phyloP scores from a whole-genome alignment of 2,888 invertebrate genomes.

The Nomada lathburiana region DNA sequence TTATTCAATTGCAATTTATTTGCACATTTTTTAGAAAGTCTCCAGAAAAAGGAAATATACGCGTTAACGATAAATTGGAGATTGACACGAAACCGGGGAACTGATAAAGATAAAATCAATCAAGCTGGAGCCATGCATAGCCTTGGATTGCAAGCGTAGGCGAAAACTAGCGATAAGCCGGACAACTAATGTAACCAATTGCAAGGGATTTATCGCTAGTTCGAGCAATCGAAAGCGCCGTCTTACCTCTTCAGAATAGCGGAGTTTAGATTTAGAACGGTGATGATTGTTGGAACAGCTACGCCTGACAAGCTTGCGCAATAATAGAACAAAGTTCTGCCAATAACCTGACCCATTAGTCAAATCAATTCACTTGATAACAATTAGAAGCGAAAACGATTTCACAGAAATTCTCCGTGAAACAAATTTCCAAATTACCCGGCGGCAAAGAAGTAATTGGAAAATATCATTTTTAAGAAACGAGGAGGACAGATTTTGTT shows the following conservation, averaged over 20 bases:
- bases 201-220: conserved; percentile 38
- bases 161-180: conserved; percentile 41
- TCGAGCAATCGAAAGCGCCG: conserved; percentile 58
- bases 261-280: conserved; percentile 54
- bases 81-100: not conserved
- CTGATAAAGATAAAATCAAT: conserved; percentile 16
- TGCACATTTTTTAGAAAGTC: not conserved
- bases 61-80: not conserved
- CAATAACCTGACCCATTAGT: not conserved
- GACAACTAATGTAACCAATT: conserved; percentile 23
- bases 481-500: not conserved
- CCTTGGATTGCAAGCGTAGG: conserved; percentile 28
- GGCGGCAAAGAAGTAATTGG: not conserved
- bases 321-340: conserved; percentile 27
- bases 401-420: not conserved
- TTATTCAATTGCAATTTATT: not conserved
- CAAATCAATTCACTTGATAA: not conserved
- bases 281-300: conserved; percentile 44
- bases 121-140: conserved; percentile 49
- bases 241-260: conserved; percentile 71
- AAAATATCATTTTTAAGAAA: not conserved
- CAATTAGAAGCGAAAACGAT: not conserved
- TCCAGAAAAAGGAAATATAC: not conserved
- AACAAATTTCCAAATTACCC: not conserved
- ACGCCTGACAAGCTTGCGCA: conserved; percentile 28